Percentiles rank a stretch among this genome's conserved stretches.
phyloP scores from a whole-genome alignment of 2,797 vertebrate genomes.

The Protonibea diacanthus region DNA sequence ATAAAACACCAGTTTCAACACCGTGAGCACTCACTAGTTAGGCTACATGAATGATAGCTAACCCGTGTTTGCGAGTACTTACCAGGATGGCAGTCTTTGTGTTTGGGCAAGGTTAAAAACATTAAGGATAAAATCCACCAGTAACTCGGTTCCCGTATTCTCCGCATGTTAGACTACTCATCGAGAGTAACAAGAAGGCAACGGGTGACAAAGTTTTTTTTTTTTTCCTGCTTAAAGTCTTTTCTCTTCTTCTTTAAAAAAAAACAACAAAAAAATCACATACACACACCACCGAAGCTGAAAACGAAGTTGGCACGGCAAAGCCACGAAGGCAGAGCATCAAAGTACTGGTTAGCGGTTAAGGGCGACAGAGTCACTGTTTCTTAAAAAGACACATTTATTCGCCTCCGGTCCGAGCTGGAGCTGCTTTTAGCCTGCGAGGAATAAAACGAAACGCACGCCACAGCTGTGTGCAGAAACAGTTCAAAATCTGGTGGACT shows the following conservation, averaged over 20 bases:
- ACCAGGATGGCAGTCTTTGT: constrained; percentile 94
- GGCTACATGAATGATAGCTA: constrained; percentile 37
- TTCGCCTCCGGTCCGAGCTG: constrained; percentile 67
- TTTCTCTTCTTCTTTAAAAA: constrained; percentile 38
- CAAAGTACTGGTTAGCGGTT: constrained; percentile 63
- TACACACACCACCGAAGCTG: constrained; percentile 51
- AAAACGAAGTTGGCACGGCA: constrained; percentile 70
- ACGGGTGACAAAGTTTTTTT: constrained; percentile 81
- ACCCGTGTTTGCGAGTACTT: constrained; percentile 81
- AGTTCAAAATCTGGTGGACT: constrained; percentile 66
- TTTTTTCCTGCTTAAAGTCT: constrained; percentile 36
- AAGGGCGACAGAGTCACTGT: constrained; percentile 51
- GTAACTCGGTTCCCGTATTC: constrained; percentile 93
- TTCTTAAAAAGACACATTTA: constrained; percentile 47
- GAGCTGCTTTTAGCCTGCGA: constrained; percentile 63
- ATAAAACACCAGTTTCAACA: too few species aligned
- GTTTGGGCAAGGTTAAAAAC: constrained; percentile 92
- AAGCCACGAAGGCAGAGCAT: constrained; percentile 73
- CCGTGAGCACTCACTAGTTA: not conserved
- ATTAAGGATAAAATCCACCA: constrained; percentile 96
- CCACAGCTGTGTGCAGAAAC: constrained; percentile 59
- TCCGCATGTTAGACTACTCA: constrained; percentile 98
- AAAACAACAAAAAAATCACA: constrained; percentile 56
- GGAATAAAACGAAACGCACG: constrained; percentile 60
- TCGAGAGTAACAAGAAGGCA: constrained; percentile 87